Evolutionary conservation across 2,113 vertebrate species (phyloP).

Genomic region (Marcusenius ussheri): DNA sequence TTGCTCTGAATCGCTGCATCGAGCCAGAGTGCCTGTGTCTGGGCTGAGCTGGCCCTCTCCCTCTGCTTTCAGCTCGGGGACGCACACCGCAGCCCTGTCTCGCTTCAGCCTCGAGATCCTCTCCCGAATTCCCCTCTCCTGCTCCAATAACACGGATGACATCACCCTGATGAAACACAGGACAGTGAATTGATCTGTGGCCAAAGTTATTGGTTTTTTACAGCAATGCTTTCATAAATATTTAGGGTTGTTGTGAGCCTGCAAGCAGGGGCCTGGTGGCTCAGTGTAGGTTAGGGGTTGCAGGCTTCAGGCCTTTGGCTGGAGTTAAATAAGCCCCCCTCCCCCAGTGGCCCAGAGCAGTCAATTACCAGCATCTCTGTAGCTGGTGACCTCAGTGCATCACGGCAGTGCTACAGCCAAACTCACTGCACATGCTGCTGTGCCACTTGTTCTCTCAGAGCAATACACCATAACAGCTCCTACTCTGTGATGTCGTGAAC

Average conservation of each 20-base stretch:
- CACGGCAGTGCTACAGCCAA: not conserved
- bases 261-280: not conserved
- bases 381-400: not conserved
- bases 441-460: not conserved
- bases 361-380: not conserved
- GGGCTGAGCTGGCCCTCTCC: constrained; percentile 38
- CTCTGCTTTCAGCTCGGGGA: constrained; percentile 43
- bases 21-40: constrained; percentile 43
- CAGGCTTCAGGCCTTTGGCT: not conserved
- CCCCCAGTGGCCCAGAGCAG: not conserved
- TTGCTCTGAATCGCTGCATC: constrained; percentile 39
- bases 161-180: constrained; percentile 32
- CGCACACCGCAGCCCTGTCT: constrained; percentile 59
- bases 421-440: not conserved
- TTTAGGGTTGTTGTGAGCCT: not conserved
- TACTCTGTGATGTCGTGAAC: not conserved
- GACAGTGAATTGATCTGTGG: not conserved
- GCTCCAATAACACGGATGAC: constrained; percentile 31
- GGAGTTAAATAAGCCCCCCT: not conserved
- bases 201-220: not conserved
- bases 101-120: constrained; percentile 58
- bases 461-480: not conserved
- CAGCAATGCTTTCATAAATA: not conserved
- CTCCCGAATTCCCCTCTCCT: constrained; percentile 55
- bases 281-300: not conserved